These are phyloP conservation scores for Lucinisca nassula DNA, from an alignment of 2,888 invertebrate genomes.

Conservation along the genomic window DNA sequence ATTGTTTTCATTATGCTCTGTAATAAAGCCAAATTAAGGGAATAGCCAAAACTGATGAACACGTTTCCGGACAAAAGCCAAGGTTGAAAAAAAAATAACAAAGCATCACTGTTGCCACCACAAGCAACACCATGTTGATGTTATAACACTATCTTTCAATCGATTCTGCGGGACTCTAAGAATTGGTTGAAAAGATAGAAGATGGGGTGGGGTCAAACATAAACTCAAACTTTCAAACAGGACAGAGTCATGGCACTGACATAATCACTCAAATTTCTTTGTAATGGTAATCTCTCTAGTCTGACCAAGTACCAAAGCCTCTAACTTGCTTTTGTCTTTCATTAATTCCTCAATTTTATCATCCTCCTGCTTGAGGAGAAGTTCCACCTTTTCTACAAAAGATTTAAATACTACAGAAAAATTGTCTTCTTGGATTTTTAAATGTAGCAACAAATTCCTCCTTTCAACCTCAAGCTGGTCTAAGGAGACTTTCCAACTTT, in stretches of 20 bases:
- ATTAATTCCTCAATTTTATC: not conserved
- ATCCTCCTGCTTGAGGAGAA: not conserved
- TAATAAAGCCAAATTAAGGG: not conserved
- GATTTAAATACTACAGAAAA: not conserved
- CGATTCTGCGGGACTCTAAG: not conserved
- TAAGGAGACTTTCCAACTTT: not conserved
- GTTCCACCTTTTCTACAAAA: not conserved
- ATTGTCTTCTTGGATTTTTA: not conserved
- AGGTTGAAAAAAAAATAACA: not conserved
- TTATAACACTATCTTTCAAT: not conserved
- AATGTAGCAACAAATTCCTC: not conserved
- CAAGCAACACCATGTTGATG: not conserved
- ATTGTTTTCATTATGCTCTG: not conserved
- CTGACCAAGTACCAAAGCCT: not conserved
- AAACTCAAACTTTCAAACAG: not conserved
- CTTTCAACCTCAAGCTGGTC: not conserved
- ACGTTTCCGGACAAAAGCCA: not conserved
- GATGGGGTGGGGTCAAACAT: not conserved
- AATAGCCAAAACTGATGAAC: not conserved
- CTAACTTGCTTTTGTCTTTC: not conserved
- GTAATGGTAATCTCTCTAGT: not conserved
- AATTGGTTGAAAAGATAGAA: not conserved
- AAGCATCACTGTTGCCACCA: not conserved
- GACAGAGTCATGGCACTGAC: not conserved
- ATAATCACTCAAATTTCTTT: not conserved